A percentile compares a stretch with the other conserved stretches of the same genome.
These are phyloP conservation scores for Tricholaema leucomelas DNA, from an alignment of 2,113 vertebrate genomes.

Conservation along the genomic window DNA sequence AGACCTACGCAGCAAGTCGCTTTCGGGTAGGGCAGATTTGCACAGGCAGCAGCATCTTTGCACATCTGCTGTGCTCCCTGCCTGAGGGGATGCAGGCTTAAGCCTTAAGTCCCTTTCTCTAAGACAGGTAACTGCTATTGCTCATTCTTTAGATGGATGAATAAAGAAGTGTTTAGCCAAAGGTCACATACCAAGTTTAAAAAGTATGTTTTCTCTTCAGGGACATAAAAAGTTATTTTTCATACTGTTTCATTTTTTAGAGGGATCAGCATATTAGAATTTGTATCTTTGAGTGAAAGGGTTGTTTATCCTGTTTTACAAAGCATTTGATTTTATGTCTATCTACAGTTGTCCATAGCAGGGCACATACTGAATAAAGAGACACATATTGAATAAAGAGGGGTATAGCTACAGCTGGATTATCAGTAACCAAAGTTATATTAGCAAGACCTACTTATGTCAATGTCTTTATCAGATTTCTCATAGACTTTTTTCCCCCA, in stretches of 20 bases:
- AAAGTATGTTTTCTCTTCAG: background rate
- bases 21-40: accelerated
- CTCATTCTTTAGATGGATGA: background rate
- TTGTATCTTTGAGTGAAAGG: background rate
- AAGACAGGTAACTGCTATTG: background rate
- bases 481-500: background rate
- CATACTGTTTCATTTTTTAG: background rate
- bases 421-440: background rate
- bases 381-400: background rate
- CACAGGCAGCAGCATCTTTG: background rate
- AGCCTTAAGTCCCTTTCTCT: background rate
- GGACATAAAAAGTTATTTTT: background rate
- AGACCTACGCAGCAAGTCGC: background rate
- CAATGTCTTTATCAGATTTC: background rate
- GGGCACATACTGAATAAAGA: background rate
- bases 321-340: background rate
- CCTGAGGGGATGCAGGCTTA: background rate
- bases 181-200: background rate
- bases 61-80: background rate
- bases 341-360: background rate
- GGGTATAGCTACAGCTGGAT: background rate
- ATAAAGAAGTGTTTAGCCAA: background rate
- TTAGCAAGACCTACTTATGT: background rate
- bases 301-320: background rate
- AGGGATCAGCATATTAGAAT: background rate